Base-by-base conservation (phyloP, 2,888 invertebrate species). In the Antheraea yamamai region DNA sequence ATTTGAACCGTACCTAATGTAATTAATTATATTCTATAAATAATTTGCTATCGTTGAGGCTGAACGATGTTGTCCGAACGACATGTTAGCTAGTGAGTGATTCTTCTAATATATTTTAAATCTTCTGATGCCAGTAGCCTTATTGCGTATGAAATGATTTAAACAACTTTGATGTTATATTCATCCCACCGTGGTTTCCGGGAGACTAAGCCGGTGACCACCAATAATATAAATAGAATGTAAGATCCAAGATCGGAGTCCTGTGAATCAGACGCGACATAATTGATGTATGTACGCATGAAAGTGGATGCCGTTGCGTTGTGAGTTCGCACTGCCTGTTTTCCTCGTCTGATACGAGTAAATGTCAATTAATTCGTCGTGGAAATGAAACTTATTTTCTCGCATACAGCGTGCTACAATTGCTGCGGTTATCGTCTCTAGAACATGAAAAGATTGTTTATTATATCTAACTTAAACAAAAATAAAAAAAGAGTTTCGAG, bases 231-330 rank as follows among this genome's bases (percentile, higher is more conserved):
- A 85, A 84, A 83, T 89, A 88, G 85, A 84, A 88, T 88, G 87
- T 85, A 87, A 87, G 89, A 88, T 85, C 86, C 87, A 84, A 87
- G 89, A 84, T 87, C 85, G 88, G 39, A 89, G 90, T 91, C 90
- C 86, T 83, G 81, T 83, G 81, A 84, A 73, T 82, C 81, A 83
- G 83, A 83, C 86, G 85, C 82, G 91, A 92, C 92, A 91, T 90
- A 88, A 90, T 87, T 83, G 87, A 89, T 81, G 87, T 66, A 66
- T 66, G 64, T 91, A 90, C 89, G 88, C 91, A 88, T 92, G 88
- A 88, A 91, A 92, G 93, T 94, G 94, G 94, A 93, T 94, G 94
- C 93, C 88, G 93, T 92, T 92, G 87, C 93, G 93, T 89, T 88
- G 84, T 82, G 82, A 80, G 81, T 82, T 87, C 91, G 92, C 92